Evolutionary conservation across 2,888 invertebrate species (phyloP), one percentile per base, ranked within the genome.

Genomic region (Resseliella maxima): DNA sequence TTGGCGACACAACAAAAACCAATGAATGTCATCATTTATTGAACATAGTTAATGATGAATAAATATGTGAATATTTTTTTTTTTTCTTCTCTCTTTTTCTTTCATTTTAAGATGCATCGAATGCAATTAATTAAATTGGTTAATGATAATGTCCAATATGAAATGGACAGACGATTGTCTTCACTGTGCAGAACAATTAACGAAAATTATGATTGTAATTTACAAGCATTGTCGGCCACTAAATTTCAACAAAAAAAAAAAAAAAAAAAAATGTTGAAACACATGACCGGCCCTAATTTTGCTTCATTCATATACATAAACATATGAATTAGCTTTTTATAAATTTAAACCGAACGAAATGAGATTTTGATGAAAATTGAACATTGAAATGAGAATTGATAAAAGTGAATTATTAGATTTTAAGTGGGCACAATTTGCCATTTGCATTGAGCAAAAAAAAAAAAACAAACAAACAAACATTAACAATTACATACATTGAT

Each of bases 21-120:
- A 95, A 96, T 88, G 96, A 97, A 90, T 98, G 98, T 91, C 96
- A 96, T 90, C 94, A 95, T 88, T 92, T 96, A 87, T 96, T 96
- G 94, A 95, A 95, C 27, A 27, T 27, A 1, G 10, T 46, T 21
- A 85, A 41, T 46, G 85, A 27, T 35, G 72, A 72, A 15, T 72
- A 72, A 35, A 18, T 24, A 24, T 59, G 5, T 5, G 41, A 8
- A 41, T 41, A 41, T 5, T 41, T 5, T 41, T 41, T 8, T 41
- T 41, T 41, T 41, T n/a, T n/a, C n/a, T n/a, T n/a, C n/a, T n/a
- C n/a, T n/a, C n/a, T n/a, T n/a, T n/a, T n/a, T n/a, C n/a, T n/a
- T n/a, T n/a, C n/a, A n/a, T n/a, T n/a, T n/a, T n/a, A n/a, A n/a
- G n/a, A n/a, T n/a, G n/a, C n/a, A n/a, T n/a, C n/a, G n/a, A n/a